Evolutionary conservation across 2,797 vertebrate genomes (phyloP), one percentile per base, ranked within the genome.

Genomic region (Chaetodon trifasciatus): DNA sequence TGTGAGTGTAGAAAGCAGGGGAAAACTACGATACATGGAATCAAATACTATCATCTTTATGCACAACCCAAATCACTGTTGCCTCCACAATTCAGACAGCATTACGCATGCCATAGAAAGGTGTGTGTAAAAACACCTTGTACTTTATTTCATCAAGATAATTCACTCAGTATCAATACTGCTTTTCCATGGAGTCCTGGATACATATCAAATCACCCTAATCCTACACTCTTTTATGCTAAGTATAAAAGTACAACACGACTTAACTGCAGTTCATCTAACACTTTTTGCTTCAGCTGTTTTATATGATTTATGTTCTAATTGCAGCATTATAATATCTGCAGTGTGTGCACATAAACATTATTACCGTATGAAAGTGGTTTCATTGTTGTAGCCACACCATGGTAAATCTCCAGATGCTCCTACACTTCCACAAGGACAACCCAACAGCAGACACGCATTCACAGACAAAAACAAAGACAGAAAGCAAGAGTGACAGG

Each of bases 401-500:
- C 28, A 52, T 37, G 12, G 21, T 16, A 0, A 47, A 61, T 71
- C 73, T 80, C 40, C 13, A 24, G 19, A 70, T 13, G 7, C 21
- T 65, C 23, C 56, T 13, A 46, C 58, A 28, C 37, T 65, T 50
- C 32, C n/a, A 76, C 61, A 53, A 63, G 72, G 23, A 81, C 39
- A 60, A 69, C 65, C 23, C 21, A 50, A 72, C 37, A 85, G 46
- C 66, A 65, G 24, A 52, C 24, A 53, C 28, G 42, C 66, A 74
- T 15, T 44, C 65, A 63, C 1, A 56, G 47, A 50, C 23, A 81
- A 57, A 83, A 79, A 89, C 62, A 85, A 44, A 83, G 67, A 73
- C 19, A 81, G 66, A 90, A 86, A 83, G 89, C 37, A 60, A 83
- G 84, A 89, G 91, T 90, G 89, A 92, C 86, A 91, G 80, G 77